phyloP scores from a whole-genome alignment of 2,797 vertebrate species.

The Perodicticus potto region DNA sequence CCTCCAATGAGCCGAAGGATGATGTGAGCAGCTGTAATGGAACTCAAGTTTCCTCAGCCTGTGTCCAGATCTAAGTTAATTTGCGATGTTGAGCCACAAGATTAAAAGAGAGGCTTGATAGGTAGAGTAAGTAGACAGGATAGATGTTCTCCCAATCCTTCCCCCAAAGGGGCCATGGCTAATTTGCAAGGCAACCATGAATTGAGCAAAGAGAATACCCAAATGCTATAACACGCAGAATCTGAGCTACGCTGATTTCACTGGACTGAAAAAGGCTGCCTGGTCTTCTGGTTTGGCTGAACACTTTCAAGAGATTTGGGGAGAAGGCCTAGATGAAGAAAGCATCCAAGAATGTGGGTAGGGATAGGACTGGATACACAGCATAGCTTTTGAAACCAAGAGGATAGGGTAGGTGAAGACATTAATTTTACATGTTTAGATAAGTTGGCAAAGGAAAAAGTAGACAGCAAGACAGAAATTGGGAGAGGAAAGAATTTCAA shows the following conservation, averaged over 20 bases:
- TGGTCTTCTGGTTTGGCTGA: neutral
- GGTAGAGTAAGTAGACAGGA: neutral
- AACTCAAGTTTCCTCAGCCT: neutral
- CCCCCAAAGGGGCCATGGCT: too few species aligned
- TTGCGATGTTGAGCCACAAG: neutral
- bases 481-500: constrained; percentile 43
- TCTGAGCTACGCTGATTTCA: neutral
- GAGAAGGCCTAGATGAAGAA: neutral
- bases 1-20: neutral
- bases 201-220: neutral
- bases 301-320: neutral
- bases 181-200: neutral
- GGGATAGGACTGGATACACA: neutral
- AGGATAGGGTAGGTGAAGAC: neutral
- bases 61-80: neutral
- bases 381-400: neutral
- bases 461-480: neutral
- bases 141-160: neutral
- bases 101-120: neutral
- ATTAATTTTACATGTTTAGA: neutral
- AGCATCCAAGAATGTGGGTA: neutral
- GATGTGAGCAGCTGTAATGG: neutral
- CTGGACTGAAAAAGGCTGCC: neutral
- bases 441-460: neutral
- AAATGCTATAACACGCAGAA: neutral